Evolutionary conservation across 2,113 vertebrate genomes (phyloP), one percentile per base, ranked within the genome.

Genomic region (Hymenochirus boettgeri): DNA sequence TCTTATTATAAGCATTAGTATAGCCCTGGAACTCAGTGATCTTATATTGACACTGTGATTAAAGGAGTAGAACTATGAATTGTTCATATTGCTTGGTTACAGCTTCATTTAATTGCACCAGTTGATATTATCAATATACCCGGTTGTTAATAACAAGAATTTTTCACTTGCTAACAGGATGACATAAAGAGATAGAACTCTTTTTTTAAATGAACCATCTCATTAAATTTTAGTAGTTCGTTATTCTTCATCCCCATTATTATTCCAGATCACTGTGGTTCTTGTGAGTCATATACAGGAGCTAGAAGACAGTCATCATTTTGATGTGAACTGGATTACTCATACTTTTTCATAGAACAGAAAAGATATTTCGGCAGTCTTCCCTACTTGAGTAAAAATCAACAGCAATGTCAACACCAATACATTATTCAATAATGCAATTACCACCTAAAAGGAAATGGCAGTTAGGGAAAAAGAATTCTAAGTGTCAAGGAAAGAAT

Each of bases 351-450:
- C 47, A 60, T 31, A 25, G 47, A 69, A 60, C 13, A 45, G 35
- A 50, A 37, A 52, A 31, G 31, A 69, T 69, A 52, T 69, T 39
- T 59, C 51, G 52, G 56, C 48, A 60, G 65, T 29, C 33, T 53
- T 51, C 46, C 47, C 21, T 53, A 53, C 56, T 13, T 29, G 47
- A 42, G 24, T 7, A 53, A n/a, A 52, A 67, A 60, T 27, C 65
- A 59, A 59, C 64, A 22, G 13, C 50, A 17, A 22, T 42, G 31
- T 69, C 24, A 60, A 67, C 23, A 51, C 29, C 55, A 59, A 60
- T 60, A 60, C 65, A 60, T 52, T 52, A 52, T 69, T 59, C 47
- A 60, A 22, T 69, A 58, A 59, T 39, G 47, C 65, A 53, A 65
- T 57, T 69, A 42, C 48, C 33, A 53, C 57, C 25, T 59, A 60